Conservation (phyloP, 2,888 invertebrate species). For the Calliphora vomitoria region DNA sequence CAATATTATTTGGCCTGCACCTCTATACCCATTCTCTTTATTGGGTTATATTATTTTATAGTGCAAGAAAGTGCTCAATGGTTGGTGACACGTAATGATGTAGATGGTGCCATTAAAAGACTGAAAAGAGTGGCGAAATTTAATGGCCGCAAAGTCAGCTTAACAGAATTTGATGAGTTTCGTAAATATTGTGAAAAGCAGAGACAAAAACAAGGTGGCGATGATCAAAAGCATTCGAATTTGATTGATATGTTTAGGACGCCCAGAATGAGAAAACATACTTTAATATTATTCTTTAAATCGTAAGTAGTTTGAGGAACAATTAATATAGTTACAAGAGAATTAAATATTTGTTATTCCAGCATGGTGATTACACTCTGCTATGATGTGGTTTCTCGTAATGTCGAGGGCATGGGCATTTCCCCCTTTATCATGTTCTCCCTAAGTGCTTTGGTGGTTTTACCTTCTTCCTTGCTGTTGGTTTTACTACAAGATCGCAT, state of each 20-base stretch:
- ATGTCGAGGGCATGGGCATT: slow-evolving; percentile 86
- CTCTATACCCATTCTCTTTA: slow-evolving; percentile 85
- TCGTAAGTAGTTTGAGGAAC: slow-evolving; percentile 85
- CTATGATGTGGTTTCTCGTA: slow-evolving; percentile 87
- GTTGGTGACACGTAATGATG: slow-evolving; percentile 86
- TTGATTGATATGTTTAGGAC: slow-evolving; percentile 86
- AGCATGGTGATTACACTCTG: slow-evolving; percentile 87
- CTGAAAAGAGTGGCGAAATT: slow-evolving; percentile 86
- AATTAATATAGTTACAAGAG: neutral
- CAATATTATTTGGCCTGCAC: slow-evolving; percentile 85
- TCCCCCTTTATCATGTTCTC: slow-evolving; percentile 87
- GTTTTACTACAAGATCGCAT: slow-evolving; percentile 84
- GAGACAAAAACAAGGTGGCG: slow-evolving; percentile 81
- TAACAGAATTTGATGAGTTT: slow-evolving; percentile 83
- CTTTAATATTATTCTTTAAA: slow-evolving; percentile 86
- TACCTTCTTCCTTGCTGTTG: slow-evolving; percentile 85
- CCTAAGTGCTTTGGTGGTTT: slow-evolving; percentile 86
- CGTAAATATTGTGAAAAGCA: slow-evolving; percentile 83
- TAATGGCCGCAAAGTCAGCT: slow-evolving; percentile 85
- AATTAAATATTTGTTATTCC: slow-evolving; percentile 63
- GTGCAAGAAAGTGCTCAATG: slow-evolving; percentile 88
- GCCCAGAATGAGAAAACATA: slow-evolving; percentile 86
- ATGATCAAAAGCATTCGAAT: slow-evolving; percentile 81
- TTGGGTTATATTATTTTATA: slow-evolving; percentile 85
- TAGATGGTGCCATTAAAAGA: slow-evolving; percentile 86